A percentile compares a stretch with the other conserved stretches of the same genome.
phyloP scores from a whole-genome alignment of 30 jellyfish, hydroid and myxozoan genomes.

The Chironex yamaguchii region DNA sequence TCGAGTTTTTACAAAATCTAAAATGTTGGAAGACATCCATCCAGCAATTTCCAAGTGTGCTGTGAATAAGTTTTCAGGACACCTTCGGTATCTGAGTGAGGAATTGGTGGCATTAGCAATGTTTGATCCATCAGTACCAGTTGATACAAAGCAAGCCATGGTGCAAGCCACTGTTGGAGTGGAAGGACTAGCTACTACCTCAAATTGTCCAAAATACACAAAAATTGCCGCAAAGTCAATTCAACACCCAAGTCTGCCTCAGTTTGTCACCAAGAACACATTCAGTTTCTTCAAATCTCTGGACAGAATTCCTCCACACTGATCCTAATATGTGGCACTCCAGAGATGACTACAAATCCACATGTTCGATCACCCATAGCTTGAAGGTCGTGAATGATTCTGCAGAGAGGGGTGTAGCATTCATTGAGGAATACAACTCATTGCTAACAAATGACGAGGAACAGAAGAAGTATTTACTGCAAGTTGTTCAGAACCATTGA shows the following conservation, averaged over 20 bases:
- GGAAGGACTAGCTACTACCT: no score
- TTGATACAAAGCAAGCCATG: not conserved
- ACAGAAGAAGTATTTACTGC: slow-evolving; percentile 10
- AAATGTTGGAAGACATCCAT: no score
- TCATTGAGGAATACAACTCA: not conserved
- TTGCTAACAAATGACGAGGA: not conserved
- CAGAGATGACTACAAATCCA: not conserved
- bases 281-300: not conserved
- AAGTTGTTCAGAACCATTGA: not conserved
- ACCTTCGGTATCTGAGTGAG: slow-evolving; percentile 6
- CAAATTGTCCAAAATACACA: no score
- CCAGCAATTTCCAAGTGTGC: not conserved
- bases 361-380: not conserved
- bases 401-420: slow-evolving; percentile 24
- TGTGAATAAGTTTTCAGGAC: no score
- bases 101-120: slow-evolving; percentile 13
- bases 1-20: no score
- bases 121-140: not conserved
- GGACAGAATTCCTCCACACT: not conserved
- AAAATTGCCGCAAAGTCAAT: no score
- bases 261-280: not conserved
- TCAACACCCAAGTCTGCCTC: no score
- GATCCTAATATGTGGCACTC: not conserved
- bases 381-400: slow-evolving; percentile 9
- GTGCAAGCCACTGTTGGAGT: not conserved